Conservation (phyloP, 2,113 vertebrate genomes). For the Thermophis baileyi region DNA sequence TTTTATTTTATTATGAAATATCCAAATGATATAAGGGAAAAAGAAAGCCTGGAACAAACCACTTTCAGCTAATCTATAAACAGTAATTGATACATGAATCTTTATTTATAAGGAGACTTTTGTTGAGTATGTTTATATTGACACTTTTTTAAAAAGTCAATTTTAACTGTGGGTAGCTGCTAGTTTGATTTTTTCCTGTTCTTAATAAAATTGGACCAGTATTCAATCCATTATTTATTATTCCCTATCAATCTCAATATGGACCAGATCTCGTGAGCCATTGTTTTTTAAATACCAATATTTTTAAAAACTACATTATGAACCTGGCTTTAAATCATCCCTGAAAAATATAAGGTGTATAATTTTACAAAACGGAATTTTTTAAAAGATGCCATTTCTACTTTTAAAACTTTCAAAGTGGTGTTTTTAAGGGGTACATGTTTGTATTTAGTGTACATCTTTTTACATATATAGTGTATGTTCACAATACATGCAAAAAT, state of each 20-base stretch:
- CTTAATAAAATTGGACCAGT: slow-evolving; percentile 65
- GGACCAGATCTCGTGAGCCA: neutral
- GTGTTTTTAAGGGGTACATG: neutral
- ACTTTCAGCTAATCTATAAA: slow-evolving; percentile 64
- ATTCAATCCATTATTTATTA: slow-evolving; percentile 36
- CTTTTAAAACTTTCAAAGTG: neutral
- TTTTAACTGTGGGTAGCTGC: slow-evolving; percentile 64
- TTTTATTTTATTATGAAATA: slow-evolving; percentile 92
- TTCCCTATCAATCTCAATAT: slow-evolving; percentile 7
- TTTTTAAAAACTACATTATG: slow-evolving; percentile 32
- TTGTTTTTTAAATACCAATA: slow-evolving; percentile 8
- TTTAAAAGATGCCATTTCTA: neutral
- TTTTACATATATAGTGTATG: neutral
- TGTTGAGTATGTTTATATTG: slow-evolving; percentile 46
- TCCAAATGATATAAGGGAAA: slow-evolving; percentile 72
- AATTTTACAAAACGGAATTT: neutral
- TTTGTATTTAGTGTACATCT: neutral
- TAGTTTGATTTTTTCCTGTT: slow-evolving; percentile 56
- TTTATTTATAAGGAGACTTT: slow-evolving; percentile 61
- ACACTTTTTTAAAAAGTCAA: slow-evolving; percentile 51
- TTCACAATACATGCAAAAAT: neutral
- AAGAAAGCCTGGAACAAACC: slow-evolving; percentile 71
- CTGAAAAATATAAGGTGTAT: slow-evolving; percentile 10
- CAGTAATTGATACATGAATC: slow-evolving; percentile 51
- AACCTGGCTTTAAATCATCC: slow-evolving; percentile 8